Conservation (phyloP, 2,797 vertebrate species). For the Mus spretus region DNA sequence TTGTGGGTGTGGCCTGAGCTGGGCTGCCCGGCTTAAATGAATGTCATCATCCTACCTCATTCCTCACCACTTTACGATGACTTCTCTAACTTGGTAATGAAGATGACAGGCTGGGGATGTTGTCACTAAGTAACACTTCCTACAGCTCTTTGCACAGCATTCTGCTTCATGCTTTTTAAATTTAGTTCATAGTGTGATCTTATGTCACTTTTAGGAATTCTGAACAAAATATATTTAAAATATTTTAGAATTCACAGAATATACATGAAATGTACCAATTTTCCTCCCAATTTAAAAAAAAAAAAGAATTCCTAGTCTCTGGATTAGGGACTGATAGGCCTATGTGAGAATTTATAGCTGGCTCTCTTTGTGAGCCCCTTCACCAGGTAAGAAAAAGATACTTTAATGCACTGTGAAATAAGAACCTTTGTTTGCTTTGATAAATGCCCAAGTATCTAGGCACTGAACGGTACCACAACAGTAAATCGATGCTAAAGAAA, state of each 20-base stretch:
- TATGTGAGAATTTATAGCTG: constrained; percentile 27
- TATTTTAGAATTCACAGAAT: constrained; percentile 48
- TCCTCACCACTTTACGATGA: not conserved
- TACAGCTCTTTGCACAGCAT: not conserved
- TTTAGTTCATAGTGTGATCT: not conserved
- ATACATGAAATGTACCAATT: not conserved
- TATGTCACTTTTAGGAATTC: constrained; percentile 42
- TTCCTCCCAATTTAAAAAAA: not conserved
- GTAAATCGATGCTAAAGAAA: constrained; percentile 80
- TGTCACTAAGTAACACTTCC: not conserved
- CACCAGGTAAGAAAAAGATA: constrained; percentile 66
- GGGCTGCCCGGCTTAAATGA: not conserved
- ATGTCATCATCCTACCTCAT: not conserved
- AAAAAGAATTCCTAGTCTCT: constrained; percentile 17
- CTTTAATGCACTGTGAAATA: constrained; percentile 74
- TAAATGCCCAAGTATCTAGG: constrained; percentile 64
- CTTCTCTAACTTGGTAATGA: not conserved
- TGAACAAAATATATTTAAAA: constrained; percentile 41
- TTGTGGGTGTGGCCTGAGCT: not conserved
- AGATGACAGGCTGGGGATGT: constrained; percentile 7
- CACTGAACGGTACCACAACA: constrained; percentile 69
- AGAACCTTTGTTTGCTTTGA: constrained; percentile 63
- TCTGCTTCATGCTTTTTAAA: not conserved
- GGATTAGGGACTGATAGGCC: not conserved
- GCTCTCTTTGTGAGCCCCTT: constrained; percentile 42